Evolutionary conservation across 2,888 invertebrate genomes (phyloP), one percentile per base, ranked within the genome.

Genomic region (Macrophya annulata): DNA sequence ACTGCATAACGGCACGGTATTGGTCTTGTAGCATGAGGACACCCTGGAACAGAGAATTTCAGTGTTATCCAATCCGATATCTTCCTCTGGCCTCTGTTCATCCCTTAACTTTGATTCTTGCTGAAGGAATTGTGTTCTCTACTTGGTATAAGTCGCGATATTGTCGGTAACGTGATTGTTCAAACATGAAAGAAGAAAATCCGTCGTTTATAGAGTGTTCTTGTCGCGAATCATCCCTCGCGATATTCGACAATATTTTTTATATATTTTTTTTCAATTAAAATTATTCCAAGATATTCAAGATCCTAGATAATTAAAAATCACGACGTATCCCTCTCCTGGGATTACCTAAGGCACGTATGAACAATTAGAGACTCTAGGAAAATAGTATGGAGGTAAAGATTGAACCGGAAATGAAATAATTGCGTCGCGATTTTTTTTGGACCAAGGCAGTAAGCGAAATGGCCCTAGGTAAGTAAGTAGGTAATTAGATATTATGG

Each of bases 1-100:
- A 97, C 92, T 97, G 97, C 94, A 97, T 95, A 48, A 96, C 95
- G 86, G 96, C 96, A 86, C 96, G 95, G 91, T 95, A 96, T 89
- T 96, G 96, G 92, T 96, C 96, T 93, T 96, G 96, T 85, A 97
- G 94, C 94, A 96, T 95, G 89, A 97, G 94, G 85, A 96, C 95
- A 86, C 97, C 97, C 96, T 97, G 95, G 91, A 95, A 95, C 93
- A 94, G 93, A 94, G 90, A 92, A 93, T 93, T 92, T 92, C 90
- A 93, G 93, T 93, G 93, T 93, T 93, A 93, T 93, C 93, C 92
- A 91, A 92, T 93, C 91, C 92, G 92, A 90, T 90, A 88, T 91
- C 89, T 89, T 89, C 89, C 89, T 88, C 89, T 89, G 88, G 89
- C 90, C 91, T 91, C 89, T 89, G 89, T 90, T 89, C 90, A 86